A percentile compares a stretch with the other conserved stretches of the same genome.
These are phyloP conservation scores for Anodontia alba DNA, from an alignment of 2,888 invertebrate genomes.

Conservation along the genomic window DNA sequence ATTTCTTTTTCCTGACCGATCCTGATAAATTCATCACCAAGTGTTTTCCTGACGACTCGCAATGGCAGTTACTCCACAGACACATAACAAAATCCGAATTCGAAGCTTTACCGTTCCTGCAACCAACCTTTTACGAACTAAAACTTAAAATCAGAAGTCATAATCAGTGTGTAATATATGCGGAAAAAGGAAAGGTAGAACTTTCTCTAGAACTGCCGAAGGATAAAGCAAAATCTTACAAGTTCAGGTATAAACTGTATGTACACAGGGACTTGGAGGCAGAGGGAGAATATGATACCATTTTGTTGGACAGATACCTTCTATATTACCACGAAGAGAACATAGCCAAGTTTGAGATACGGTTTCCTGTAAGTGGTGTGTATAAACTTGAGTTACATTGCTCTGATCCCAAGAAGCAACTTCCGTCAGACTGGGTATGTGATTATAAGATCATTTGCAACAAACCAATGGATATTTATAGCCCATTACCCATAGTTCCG, in stretches of 20 bases:
- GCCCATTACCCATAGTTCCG: conserved; percentile 60
- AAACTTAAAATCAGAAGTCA: conserved; percentile 44
- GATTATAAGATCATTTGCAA: conserved; percentile 62
- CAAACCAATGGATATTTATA: conserved; percentile 54
- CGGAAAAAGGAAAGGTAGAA: conserved; percentile 56
- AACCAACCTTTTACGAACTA: conserved; percentile 66
- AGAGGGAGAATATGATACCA: conserved; percentile 65
- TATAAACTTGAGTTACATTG: conserved; percentile 67
- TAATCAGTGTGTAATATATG: conserved; percentile 53
- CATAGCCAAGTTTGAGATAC: conserved; percentile 55
- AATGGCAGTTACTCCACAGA: conserved; percentile 67
- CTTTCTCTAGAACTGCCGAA: conserved; percentile 50
- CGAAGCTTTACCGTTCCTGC: conserved; percentile 62
- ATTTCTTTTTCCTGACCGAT: conserved; percentile 69
- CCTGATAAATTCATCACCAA: conserved; percentile 65
- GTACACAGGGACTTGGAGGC: conserved; percentile 48
- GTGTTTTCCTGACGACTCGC: conserved; percentile 63
- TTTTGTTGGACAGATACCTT: conserved; percentile 51
- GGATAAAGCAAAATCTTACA: conserved; percentile 37
- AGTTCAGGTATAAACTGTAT: conserved; percentile 59
- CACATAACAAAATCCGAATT: conserved; percentile 60
- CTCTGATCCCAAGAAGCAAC: conserved; percentile 40
- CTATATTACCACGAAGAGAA: conserved; percentile 54
- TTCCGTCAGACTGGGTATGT: conserved; percentile 62
- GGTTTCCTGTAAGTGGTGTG: conserved; percentile 61